Percentiles rank a stretch among this genome's conserved stretches.
These are phyloP conservation scores for Hipparchia semele DNA, from an alignment of 2,888 invertebrate genomes.

Conservation along the genomic window DNA sequence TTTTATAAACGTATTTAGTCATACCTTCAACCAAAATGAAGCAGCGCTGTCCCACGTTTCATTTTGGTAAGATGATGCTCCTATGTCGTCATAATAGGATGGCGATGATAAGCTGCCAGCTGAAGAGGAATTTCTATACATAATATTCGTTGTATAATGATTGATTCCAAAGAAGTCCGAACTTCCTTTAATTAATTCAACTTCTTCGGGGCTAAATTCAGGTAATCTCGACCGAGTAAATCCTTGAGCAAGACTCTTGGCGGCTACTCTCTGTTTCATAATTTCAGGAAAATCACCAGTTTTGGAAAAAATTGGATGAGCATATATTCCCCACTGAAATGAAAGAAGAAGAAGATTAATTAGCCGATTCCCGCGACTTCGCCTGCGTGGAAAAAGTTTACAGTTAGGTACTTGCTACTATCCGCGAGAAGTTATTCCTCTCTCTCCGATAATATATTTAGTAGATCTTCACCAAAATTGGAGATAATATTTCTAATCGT, in stretches of 20 bases:
- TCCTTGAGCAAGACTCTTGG: constrained; percentile 82
- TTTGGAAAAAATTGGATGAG: constrained; percentile 83
- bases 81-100: constrained; percentile 48
- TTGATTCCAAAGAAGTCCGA: constrained; percentile 89
- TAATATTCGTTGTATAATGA: constrained; percentile 82
- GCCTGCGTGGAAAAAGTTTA: too few species aligned
- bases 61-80: constrained; percentile 40
- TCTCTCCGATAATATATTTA: too few species aligned
- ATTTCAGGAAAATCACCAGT: constrained; percentile 84
- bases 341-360: constrained; percentile 11
- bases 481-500: too few species aligned
- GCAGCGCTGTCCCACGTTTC: constrained; percentile 46
- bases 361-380: too few species aligned
- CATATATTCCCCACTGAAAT: constrained; percentile 80
- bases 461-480: too few species aligned
- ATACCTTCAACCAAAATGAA: constrained; percentile 46
- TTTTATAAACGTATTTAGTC: background rate
- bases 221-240: constrained; percentile 82
- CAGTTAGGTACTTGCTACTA: too few species aligned
- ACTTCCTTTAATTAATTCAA: constrained; percentile 77
- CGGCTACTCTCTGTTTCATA: constrained; percentile 80
- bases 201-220: constrained; percentile 82
- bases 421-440: constrained; percentile 30
- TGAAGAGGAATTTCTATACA: constrained; percentile 56
- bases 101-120: constrained; percentile 41